Evolutionary conservation across 2,113 vertebrate species (phyloP).

Genomic region (Indri indri): DNA sequence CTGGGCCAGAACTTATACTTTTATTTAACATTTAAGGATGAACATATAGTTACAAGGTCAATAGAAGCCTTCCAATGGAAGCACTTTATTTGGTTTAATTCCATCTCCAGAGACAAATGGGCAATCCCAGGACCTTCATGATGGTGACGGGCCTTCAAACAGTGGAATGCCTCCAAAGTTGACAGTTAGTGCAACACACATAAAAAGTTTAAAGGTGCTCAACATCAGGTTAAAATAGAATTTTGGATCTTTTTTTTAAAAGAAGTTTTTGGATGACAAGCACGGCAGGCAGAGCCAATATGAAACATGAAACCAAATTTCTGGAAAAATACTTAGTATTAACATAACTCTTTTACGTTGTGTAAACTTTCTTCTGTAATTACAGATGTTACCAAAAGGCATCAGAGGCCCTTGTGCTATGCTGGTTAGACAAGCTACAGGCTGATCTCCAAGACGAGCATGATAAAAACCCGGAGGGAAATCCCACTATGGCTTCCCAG

Average conservation of each 20-base stretch:
- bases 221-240: conserved; percentile 78
- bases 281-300: conserved; percentile 64
- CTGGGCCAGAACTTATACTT: conserved; percentile 61
- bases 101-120: conserved; percentile 82
- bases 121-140: conserved; percentile 75
- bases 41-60: conserved; percentile 75
- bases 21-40: conserved; percentile 79
- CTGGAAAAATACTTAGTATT: conserved; percentile 75
- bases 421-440: neutral
- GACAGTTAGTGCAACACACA: conserved; percentile 73
- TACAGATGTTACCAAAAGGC: conserved; percentile 78
- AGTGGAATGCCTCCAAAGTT: conserved; percentile 70
- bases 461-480: neutral
- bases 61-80: conserved; percentile 81
- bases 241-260: conserved; percentile 71
- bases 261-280: conserved; percentile 71
- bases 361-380: conserved; percentile 75
- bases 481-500: neutral
- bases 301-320: conserved; percentile 68
- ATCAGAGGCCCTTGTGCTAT: conserved; percentile 45
- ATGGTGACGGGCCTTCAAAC: conserved; percentile 65
- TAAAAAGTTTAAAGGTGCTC: conserved; percentile 78
- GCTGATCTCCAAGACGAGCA: neutral
- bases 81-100: conserved; percentile 84
- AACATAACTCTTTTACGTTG: conserved; percentile 57